phyloP scores from a whole-genome alignment of 2,888 invertebrate species.

The Eilema caniola region DNA sequence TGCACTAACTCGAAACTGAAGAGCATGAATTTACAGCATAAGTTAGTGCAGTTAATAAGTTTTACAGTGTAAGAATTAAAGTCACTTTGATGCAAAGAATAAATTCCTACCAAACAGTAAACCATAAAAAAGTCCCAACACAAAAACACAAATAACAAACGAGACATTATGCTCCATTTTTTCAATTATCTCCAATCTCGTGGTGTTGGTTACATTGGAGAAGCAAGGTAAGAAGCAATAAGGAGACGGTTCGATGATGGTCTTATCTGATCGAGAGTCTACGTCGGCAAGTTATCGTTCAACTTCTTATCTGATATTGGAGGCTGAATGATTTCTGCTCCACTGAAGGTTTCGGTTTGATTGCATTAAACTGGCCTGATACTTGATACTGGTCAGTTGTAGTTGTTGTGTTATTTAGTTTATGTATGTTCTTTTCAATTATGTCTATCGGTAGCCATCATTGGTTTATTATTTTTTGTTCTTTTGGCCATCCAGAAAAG shows the following conservation, averaged over 20 bases:
- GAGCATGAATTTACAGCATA: too few species aligned
- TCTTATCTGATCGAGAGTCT: constrained; percentile 68
- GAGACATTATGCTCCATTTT: constrained; percentile 58
- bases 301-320: constrained; percentile 64
- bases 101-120: background rate
- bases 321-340: constrained; percentile 61
- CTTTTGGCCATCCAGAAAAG: background rate
- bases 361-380: constrained; percentile 59
- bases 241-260: constrained; percentile 47
- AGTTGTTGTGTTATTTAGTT: constrained; percentile 38
- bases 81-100: background rate
- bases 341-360: constrained; percentile 65
- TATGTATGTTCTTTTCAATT: constrained; percentile 16
- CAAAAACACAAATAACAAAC: constrained; percentile 53
- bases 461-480: constrained; percentile 6
- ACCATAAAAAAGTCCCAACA: constrained; percentile 24
- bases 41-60: too few species aligned
- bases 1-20: too few species aligned
- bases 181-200: constrained; percentile 69
- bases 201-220: constrained; percentile 74
- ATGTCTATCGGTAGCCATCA: constrained; percentile 9
- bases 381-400: constrained; percentile 39
- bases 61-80: background rate
- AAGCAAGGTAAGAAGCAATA: constrained; percentile 48
- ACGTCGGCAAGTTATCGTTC: constrained; percentile 68